phyloP scores from a whole-genome alignment of 2,888 invertebrate species.

The Hipparchia semele region DNA sequence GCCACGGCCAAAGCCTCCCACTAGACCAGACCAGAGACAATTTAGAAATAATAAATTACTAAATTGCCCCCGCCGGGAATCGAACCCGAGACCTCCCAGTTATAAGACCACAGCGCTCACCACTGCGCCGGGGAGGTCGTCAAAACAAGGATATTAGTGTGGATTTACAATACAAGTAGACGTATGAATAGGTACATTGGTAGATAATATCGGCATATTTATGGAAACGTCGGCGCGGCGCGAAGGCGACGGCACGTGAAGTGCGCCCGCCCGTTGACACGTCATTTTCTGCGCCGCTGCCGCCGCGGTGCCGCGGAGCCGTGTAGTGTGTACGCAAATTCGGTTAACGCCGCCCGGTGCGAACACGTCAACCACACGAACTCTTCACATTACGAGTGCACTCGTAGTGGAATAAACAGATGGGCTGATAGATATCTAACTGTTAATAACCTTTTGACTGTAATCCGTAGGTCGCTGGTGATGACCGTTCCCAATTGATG shows the following conservation, averaged over 20 bases:
- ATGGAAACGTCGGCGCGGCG: slow-evolving; percentile 16
- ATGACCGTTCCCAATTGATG: no score
- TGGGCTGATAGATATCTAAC: no score
- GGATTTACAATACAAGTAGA: not conserved
- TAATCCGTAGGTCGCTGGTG: no score
- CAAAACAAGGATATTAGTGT: no score
- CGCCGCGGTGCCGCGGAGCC: slow-evolving; percentile 36
- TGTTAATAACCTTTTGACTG: no score
- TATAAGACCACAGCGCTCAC: no score
- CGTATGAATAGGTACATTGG: not conserved
- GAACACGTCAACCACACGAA: slow-evolving; percentile 35
- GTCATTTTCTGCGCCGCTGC: slow-evolving; percentile 75
- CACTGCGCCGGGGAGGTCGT: no score
- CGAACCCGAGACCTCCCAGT: no score
- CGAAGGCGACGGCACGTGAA: slow-evolving; percentile 5
- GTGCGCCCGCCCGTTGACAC: slow-evolving; percentile 62
- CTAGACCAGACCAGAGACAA: no score
- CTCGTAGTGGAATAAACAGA: not conserved
- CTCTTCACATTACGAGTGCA: not conserved
- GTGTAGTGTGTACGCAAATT: slow-evolving; percentile 48
- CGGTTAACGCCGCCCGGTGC: slow-evolving; percentile 57
- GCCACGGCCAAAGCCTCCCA: no score
- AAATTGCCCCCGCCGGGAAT: no score
- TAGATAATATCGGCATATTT: slow-evolving; percentile 24
- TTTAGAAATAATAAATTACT: no score